phyloP scores from a whole-genome alignment of 2,888 invertebrate species.

The Cephus rjabovi region DNA sequence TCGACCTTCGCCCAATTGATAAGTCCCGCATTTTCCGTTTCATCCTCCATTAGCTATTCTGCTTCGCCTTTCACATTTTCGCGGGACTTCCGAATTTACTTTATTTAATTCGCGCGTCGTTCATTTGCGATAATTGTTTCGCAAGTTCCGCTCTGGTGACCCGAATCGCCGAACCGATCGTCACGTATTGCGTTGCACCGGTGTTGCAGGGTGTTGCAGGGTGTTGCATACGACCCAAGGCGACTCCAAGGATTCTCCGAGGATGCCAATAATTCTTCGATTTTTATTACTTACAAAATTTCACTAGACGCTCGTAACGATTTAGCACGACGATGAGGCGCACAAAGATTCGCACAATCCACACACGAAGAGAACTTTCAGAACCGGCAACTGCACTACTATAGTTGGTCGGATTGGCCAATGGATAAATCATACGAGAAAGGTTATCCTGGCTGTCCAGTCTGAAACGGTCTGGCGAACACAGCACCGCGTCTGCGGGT shows the following conservation, averaged over 20 bases:
- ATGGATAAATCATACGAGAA: background rate
- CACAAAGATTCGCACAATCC: background rate
- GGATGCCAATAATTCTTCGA: background rate
- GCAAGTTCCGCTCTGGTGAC: background rate
- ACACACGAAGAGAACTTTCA: background rate
- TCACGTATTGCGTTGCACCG: background rate
- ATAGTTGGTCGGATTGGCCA: background rate
- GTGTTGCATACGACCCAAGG: background rate
- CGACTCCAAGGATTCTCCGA: background rate
- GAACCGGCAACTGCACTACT: background rate
- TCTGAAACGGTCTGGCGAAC: background rate
- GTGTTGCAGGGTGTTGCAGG: background rate
- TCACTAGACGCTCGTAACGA: background rate
- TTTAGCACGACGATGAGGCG: no score
- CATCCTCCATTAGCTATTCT: background rate
- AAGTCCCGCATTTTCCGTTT: slow-evolving; percentile 15
- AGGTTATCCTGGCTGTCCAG: background rate
- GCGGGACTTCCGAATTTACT: background rate
- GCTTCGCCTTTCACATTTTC: background rate
- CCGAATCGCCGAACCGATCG: background rate
- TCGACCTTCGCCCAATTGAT: slow-evolving; percentile 23
- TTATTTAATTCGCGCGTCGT: background rate
- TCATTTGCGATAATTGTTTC: background rate
- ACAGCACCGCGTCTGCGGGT: background rate
- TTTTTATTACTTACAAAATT: background rate